Evolutionary conservation across 2,888 invertebrate species (phyloP).

Genomic region (Caenorhabditis sp.): DNA sequence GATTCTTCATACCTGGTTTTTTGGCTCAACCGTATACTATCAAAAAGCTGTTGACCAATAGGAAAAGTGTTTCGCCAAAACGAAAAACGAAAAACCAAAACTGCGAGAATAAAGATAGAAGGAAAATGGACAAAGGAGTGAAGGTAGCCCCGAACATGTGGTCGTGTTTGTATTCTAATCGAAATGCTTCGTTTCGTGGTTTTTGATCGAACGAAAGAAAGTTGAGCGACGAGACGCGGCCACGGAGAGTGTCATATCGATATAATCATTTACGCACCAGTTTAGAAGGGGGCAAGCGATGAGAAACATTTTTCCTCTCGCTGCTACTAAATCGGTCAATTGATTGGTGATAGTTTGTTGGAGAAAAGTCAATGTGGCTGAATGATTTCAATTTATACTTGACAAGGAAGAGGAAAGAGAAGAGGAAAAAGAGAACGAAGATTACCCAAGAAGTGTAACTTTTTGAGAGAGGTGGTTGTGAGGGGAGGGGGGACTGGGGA

Average conservation of each 20-base stretch:
- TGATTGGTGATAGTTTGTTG: background rate
- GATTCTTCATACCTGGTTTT: too few species aligned
- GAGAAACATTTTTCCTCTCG: background rate
- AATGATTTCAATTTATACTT: too few species aligned
- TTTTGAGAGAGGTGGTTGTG: too few species aligned
- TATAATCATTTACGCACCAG: slow-evolving; percentile 6
- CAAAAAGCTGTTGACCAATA: too few species aligned
- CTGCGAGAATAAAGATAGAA: background rate
- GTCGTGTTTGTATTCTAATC: slow-evolving; percentile 60
- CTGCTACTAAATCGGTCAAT: background rate
- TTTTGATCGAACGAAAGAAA: slow-evolving; percentile 46
- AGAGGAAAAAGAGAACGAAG: background rate
- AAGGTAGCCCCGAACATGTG: slow-evolving; percentile 29
- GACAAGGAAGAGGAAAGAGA: background rate
- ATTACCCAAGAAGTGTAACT: too few species aligned
- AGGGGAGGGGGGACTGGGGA: too few species aligned
- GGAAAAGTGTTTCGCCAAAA: too few species aligned
- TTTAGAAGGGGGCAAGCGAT: too few species aligned
- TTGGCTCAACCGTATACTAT: too few species aligned
- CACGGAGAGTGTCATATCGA: slow-evolving; percentile 10
- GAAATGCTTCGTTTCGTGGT: slow-evolving; percentile 48
- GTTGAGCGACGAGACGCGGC: slow-evolving; percentile 30
- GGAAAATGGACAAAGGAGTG: background rate
- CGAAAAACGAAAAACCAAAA: slow-evolving; percentile 23
- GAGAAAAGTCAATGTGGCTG: background rate